Percentiles rank a stretch among this genome's conserved stretches.
These are phyloP conservation scores for Micrasema longulum DNA, from an alignment of 1,140 invertebrate genomes.

Conservation along the genomic window DNA sequence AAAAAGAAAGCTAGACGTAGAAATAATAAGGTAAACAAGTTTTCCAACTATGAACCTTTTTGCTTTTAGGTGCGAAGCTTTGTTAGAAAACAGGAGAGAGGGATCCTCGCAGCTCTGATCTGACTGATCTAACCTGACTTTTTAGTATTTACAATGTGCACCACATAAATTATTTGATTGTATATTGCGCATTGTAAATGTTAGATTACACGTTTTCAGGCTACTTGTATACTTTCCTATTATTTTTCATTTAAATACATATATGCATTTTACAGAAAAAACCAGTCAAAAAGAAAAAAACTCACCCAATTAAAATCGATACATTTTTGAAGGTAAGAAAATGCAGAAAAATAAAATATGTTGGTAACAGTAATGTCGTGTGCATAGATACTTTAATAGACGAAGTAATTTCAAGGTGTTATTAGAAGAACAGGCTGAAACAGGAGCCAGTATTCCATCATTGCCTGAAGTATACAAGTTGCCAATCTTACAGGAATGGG, in stretches of 20 bases:
- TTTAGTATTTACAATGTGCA: too few species aligned
- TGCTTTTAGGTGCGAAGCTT: too few species aligned
- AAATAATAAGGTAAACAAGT: conserved; percentile 20
- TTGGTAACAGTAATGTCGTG: neutral
- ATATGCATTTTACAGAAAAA: too few species aligned
- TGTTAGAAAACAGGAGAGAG: too few species aligned
- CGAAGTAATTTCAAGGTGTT: conserved; percentile 58
- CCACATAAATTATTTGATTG: too few species aligned
- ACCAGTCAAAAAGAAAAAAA: neutral
- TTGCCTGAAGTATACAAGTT: conserved; percentile 60
- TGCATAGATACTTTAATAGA: neutral
- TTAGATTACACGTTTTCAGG: too few species aligned
- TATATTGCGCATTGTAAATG: too few species aligned
- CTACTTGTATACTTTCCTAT: too few species aligned
- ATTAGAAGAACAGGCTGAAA: conserved; percentile 60
- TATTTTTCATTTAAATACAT: too few species aligned
- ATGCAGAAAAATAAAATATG: conserved; percentile 3
- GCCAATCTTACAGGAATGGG: conserved; percentile 63
- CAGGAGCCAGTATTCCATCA: conserved; percentile 60
- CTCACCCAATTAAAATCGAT: neutral
- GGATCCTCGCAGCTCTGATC: too few species aligned
- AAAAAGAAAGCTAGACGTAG: conserved; percentile 1
- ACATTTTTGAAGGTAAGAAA: conserved; percentile 27
- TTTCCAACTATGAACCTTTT: too few species aligned
- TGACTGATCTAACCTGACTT: too few species aligned